Percentiles rank a stretch among this genome's conserved stretches.
These are phyloP conservation scores for Cyanistes caeruleus DNA, from an alignment of 2,113 vertebrate genomes.

Conservation along the genomic window DNA sequence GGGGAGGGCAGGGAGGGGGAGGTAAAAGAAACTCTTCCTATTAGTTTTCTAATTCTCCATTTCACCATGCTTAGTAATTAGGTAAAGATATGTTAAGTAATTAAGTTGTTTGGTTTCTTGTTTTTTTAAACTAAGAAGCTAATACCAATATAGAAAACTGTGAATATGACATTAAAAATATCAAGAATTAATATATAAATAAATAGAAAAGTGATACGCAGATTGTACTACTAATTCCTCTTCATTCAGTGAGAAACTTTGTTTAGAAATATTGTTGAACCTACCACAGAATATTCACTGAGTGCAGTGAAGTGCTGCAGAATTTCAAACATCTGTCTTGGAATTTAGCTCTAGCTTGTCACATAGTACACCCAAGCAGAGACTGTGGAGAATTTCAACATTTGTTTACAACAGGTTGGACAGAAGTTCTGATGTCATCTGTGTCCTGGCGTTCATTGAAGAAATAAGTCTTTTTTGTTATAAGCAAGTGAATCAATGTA, in stretches of 20 bases:
- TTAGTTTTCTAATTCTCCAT: neutral
- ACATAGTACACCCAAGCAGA: neutral
- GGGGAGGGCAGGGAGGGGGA: neutral
- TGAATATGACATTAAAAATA: neutral
- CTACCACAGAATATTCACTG: neutral
- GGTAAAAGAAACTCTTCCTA: neutral
- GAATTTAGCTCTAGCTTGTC: neutral
- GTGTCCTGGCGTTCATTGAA: neutral
- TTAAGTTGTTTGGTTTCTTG: too few relatives aligned
- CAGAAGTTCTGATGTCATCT: neutral
- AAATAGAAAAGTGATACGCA: neutral
- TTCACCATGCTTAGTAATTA: neutral
- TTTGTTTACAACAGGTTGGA: neutral
- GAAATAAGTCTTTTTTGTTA: neutral
- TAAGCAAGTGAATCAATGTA: neutral
- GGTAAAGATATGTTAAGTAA: neutral
- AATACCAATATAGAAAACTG: neutral
- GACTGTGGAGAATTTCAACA: neutral
- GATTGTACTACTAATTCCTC: neutral
- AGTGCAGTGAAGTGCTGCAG: neutral
- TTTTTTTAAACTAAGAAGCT: neutral
- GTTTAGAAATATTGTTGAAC: neutral
- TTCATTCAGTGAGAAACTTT: neutral
- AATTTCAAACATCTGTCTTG: neutral
- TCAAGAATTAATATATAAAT: neutral